Base-by-base conservation (phyloP, 2,797 vertebrate species). In the Muraenolepis orangiensis region DNA sequence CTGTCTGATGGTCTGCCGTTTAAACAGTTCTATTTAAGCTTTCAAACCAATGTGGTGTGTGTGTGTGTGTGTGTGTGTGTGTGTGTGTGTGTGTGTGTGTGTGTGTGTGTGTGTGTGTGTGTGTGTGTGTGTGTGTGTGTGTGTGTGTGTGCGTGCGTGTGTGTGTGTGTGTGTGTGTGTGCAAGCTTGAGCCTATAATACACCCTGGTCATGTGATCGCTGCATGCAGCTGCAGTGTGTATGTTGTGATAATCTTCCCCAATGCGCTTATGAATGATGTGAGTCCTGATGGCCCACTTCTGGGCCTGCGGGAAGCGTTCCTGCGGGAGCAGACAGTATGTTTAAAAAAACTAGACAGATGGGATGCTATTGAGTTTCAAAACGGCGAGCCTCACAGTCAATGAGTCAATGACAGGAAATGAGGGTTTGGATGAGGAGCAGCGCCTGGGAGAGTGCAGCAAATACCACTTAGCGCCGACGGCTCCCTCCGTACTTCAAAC, bases 401-500 rank as follows among this genome's bases (percentile, higher is more conserved):
- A 42, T 42, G 38, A 11, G 38, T 40, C n/a, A n/a, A n/a, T n/a
- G 40, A 51, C 16, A n/a, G 42, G 42, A 51, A 51, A 51, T 57
- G 51, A 57, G 23, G 20, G 51, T 57, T 23, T 20, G 51, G 5
- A 2, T n/a, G 51, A 6, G n/a, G 20, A 57, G 51, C 16, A 46
- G 42, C n/a, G 42, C 42, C 13, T 1, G 42, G 42, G 18, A 4
- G 14, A 34, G 7, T 66, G 69, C 42, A 42, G 72, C 64, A 69
- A 64, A 77, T 68, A 46, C 23, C 20, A 57, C 64, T 67, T 42
- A 46, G 66, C 76, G 34, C 34, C 28, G 66, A 29, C 72, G 6
- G 78, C 3, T 30, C 40, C 40, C 5, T 46, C 20, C 46, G 30
- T n/a, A 40, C 70, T 51, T 71, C 28, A 28, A 46, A 30, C 69